Evolutionary conservation across 2,113 vertebrate genomes (phyloP).

Genomic region (Cochlearius cochlearius): DNA sequence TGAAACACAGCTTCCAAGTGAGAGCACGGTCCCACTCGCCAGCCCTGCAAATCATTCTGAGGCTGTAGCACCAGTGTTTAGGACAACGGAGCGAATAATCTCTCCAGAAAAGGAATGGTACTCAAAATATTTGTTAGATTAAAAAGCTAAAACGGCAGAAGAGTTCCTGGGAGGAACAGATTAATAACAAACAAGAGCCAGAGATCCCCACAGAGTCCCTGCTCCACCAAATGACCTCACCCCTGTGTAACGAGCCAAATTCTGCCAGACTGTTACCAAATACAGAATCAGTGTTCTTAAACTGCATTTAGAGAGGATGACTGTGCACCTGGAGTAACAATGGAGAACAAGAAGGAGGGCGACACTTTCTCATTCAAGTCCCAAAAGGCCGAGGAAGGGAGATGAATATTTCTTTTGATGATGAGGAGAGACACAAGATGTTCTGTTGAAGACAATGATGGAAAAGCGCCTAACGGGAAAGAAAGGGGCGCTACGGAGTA

Average conservation of each 20-base stretch:
- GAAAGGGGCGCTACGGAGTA: background rate
- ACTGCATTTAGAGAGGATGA: background rate
- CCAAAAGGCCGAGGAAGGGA: background rate
- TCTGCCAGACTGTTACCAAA: conserved; percentile 31
- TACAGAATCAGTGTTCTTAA: conserved; percentile 7
- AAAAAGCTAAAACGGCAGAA: background rate
- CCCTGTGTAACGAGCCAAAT: background rate
- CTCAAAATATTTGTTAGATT: conserved; percentile 11
- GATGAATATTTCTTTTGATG: background rate
- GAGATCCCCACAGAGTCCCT: background rate
- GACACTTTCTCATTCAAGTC: background rate
- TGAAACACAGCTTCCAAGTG: background rate
- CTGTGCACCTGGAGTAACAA: background rate
- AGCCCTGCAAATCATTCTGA: background rate
- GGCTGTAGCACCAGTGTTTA: background rate
- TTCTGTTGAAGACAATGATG: background rate
- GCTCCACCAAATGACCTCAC: conserved; percentile 23
- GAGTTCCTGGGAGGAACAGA: background rate
- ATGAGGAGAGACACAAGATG: background rate
- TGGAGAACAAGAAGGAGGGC: background rate
- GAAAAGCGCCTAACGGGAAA: background rate
- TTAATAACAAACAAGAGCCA: conserved; percentile 7
- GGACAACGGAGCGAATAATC: background rate
- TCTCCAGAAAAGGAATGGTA: conserved; percentile 11
- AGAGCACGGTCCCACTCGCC: background rate